Evolutionary conservation across 1,140 invertebrate species (phyloP).

Genomic region (Papilio helenus): DNA sequence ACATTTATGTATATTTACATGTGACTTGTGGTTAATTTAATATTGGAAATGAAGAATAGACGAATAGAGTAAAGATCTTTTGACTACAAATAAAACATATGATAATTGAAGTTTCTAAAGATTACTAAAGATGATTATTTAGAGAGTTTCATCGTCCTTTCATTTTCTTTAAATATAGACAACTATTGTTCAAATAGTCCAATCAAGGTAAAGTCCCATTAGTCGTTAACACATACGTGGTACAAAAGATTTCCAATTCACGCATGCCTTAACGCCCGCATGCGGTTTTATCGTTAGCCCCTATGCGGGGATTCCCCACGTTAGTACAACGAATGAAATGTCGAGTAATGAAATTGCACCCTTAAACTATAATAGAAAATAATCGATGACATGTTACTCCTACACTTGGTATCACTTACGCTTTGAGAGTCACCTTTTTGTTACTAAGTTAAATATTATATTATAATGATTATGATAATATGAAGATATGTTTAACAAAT

Average conservation of each 20-base stretch:
- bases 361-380: not conserved
- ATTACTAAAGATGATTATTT: not conserved
- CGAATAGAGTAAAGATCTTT: not conserved
- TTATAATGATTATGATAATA: not conserved
- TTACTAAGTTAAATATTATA: not conserved
- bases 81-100: not conserved
- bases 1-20: constrained; percentile 49
- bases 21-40: not conserved
- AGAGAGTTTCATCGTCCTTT: not conserved
- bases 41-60: constrained; percentile 6
- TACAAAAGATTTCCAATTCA: too few relatives aligned
- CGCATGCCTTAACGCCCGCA: too few relatives aligned
- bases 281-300: too few relatives aligned
- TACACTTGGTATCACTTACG: not conserved
- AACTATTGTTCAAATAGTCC: too few relatives aligned
- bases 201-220: too few relatives aligned
- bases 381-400: not conserved
- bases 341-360: too few relatives aligned
- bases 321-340: too few relatives aligned
- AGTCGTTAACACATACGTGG: too few relatives aligned
- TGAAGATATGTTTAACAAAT: constrained; percentile 2
- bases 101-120: not conserved
- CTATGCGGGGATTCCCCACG: too few relatives aligned
- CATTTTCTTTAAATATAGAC: too few relatives aligned
- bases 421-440: not conserved